Evolutionary conservation across 2,888 invertebrate species (phyloP).

Genomic region (Oasisia sp.): DNA sequence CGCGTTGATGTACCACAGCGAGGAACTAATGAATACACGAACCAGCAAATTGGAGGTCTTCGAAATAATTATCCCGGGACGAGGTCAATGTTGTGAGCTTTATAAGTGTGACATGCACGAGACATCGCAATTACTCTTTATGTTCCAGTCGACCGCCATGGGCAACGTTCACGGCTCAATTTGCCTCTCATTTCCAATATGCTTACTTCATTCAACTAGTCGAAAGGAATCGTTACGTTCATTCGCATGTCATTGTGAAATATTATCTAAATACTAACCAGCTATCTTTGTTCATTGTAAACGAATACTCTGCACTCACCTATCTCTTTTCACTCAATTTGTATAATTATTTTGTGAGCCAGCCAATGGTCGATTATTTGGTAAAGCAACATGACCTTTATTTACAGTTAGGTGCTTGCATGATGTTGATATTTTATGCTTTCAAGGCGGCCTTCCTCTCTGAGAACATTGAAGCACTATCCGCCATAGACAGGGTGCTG

Average conservation of each 20-base stretch:
- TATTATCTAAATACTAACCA: too few relatives aligned
- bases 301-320: too few relatives aligned
- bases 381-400: too few relatives aligned
- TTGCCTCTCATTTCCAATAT: neutral
- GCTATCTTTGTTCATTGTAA: too few relatives aligned
- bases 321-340: too few relatives aligned
- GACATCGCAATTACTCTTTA: neutral
- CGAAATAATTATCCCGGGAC: constrained; percentile 6
- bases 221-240: neutral
- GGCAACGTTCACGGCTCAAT: neutral
- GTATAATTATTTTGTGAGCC: too few relatives aligned
- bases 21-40: neutral
- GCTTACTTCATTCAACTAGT: neutral
- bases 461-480: too few relatives aligned
- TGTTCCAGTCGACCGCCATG: neutral
- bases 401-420: too few relatives aligned
- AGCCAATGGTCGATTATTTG: too few relatives aligned
- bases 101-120: neutral
- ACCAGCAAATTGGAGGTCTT: neutral
- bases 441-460: too few relatives aligned
- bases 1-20: neutral
- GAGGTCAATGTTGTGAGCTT: neutral
- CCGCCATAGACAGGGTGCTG: too few relatives aligned
- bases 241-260: neutral
- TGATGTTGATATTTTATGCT: too few relatives aligned